A percentile compares a stretch with the other conserved stretches of the same genome.
Conservation (phyloP, 2,797 vertebrate genomes). For the Borostomias antarcticus region DNA sequence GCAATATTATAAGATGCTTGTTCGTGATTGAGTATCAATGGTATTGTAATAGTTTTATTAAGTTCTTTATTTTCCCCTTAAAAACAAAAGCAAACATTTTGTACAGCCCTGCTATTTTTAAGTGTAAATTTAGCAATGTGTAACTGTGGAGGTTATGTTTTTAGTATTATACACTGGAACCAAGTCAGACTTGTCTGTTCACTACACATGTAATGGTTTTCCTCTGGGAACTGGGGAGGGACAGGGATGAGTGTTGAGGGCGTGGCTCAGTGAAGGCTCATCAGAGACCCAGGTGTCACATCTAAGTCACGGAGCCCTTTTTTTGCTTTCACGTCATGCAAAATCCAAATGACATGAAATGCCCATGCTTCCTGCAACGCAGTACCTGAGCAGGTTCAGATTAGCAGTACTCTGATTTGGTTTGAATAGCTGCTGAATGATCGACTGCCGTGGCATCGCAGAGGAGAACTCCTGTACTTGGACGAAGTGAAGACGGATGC, state of each 20-base stretch:
- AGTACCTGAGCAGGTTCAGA: background rate
- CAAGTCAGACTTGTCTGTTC: conserved; percentile 69
- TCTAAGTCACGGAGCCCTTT: conserved; percentile 48
- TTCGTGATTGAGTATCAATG: conserved; percentile 70
- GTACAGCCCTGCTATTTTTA: conserved; percentile 75
- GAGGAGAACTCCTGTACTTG: background rate
- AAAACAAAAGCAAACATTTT: conserved; percentile 62
- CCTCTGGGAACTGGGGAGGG: conserved; percentile 40
- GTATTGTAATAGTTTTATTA: conserved; percentile 53
- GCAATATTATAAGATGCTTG: conserved; percentile 75
- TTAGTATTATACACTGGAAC: conserved; percentile 85
- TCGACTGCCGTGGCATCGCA: background rate
- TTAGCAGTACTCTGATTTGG: background rate
- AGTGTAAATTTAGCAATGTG: conserved; percentile 77
- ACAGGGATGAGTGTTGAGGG: conserved; percentile 5
- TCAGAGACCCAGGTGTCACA: conserved; percentile 45
- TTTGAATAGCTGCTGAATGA: background rate
- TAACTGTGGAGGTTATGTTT: conserved; percentile 71
- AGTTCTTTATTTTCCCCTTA: conserved; percentile 54
- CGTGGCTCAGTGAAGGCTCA: conserved; percentile 21
- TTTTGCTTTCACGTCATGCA: conserved; percentile 24
- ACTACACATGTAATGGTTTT: conserved; percentile 57
- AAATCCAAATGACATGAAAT: background rate
- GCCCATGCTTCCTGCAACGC: background rate
- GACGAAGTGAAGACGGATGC: conserved; percentile 46